phyloP scores from a whole-genome alignment of 2,888 invertebrate genomes.

The Anarsia innoxiella region DNA sequence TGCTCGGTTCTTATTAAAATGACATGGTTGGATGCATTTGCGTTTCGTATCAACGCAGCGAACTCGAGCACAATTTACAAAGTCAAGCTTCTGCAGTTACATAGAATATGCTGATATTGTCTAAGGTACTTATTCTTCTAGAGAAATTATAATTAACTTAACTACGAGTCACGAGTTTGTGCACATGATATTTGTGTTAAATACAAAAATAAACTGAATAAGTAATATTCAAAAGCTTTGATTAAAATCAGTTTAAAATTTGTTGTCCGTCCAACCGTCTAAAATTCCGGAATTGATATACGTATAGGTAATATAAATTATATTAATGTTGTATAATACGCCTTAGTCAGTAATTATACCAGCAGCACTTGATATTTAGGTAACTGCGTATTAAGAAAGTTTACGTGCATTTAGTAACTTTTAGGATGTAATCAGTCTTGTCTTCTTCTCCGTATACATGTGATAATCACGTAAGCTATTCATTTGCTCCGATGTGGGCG shows the following conservation, averaged over 20 bases:
- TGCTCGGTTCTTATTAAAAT: constrained; percentile 11
- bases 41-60: neutral
- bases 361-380: constrained; percentile 1
- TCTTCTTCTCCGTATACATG: neutral
- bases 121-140: no score
- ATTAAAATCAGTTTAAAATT: no score
- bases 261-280: no score
- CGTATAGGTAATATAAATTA: no score
- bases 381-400: constrained; percentile 15
- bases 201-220: no score
- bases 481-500: neutral
- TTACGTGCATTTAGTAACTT: constrained; percentile 18
- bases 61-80: neutral
- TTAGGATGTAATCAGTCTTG: constrained; percentile 11
- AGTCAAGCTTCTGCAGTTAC: no score
- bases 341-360: constrained; percentile 6
- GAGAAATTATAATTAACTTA: no score
- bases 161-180: no score
- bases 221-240: no score
- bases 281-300: no score
- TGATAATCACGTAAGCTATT: constrained; percentile 4
- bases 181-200: no score
- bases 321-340: neutral
- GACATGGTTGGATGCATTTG: constrained; percentile 18
- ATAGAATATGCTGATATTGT: no score